phyloP scores from a whole-genome alignment of 1,140 invertebrate genomes.

The Meloidogyne floridensis region DNA sequence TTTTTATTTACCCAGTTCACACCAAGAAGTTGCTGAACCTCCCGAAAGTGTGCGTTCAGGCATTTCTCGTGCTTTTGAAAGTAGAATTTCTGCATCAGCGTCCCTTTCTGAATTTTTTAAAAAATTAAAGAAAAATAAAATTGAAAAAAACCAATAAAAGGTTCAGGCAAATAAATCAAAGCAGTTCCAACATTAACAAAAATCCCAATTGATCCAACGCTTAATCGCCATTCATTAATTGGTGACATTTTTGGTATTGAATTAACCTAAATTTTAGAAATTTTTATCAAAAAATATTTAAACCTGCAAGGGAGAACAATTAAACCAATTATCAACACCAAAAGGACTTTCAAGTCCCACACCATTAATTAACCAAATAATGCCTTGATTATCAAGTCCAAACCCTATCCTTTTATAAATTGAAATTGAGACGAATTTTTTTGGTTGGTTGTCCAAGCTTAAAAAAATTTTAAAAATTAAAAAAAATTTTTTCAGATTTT shows the following conservation, averaged over 20 bases:
- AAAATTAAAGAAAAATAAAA: too few species aligned
- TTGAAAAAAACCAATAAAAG: constrained; percentile 31
- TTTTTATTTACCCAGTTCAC: neutral
- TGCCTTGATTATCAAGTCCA: constrained; percentile 40
- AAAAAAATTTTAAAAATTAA: constrained; percentile 25
- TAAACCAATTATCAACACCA: constrained; percentile 42
- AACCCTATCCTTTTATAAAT: constrained; percentile 41
- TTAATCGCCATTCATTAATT: constrained; percentile 34
- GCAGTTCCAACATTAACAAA: constrained; percentile 36
- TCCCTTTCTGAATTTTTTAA: neutral
- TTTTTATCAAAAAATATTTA: neutral
- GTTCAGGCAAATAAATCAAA: constrained; percentile 32
- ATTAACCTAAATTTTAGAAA: constrained; percentile 16
- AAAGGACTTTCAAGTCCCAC: constrained; percentile 46
- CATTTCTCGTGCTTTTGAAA: neutral
- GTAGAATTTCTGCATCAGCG: neutral
- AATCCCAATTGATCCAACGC: constrained; percentile 32
- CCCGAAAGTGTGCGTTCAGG: neutral
- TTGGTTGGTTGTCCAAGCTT: constrained; percentile 39
- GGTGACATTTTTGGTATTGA: constrained; percentile 24
- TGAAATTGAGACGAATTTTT: constrained; percentile 45
- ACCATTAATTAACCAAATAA: constrained; percentile 51
- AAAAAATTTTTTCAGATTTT: neutral
- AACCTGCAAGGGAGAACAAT: neutral
- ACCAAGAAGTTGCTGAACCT: neutral